phyloP scores from a whole-genome alignment of 2,797 vertebrate species.

The Falco columbarius region DNA sequence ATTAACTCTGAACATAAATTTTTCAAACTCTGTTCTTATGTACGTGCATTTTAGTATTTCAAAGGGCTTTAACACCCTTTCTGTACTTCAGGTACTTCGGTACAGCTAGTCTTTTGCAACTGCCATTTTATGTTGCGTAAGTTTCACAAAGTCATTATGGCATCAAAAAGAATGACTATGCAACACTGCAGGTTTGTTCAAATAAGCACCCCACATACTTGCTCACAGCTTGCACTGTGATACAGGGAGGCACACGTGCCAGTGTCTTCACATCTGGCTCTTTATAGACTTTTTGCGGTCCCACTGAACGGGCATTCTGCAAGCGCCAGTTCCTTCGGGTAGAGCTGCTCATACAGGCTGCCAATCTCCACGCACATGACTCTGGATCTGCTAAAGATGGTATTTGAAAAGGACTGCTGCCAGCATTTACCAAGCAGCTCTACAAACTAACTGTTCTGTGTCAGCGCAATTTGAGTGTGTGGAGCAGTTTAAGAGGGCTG shows the following conservation, averaged over 20 bases:
- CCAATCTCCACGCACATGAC: background rate
- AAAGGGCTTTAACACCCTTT: background rate
- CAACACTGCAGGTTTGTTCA: background rate
- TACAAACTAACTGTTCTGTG: background rate
- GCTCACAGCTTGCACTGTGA: rapidly evolving
- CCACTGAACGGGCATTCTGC: rapidly evolving
- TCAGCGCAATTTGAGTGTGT: background rate
- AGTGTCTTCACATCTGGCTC: background rate
- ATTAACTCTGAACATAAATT: background rate
- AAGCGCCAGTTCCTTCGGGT: background rate
- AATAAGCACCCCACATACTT: background rate
- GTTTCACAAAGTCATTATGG: background rate
- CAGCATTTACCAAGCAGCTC: slow-evolving; percentile 34
- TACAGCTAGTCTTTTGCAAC: background rate
- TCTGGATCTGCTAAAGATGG: slow-evolving; percentile 16
- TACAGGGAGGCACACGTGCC: background rate
- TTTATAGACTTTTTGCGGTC: background rate
- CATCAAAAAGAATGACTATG: background rate
- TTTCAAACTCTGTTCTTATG: background rate
- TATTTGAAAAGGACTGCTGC: slow-evolving; percentile 3
- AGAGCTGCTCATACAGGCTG: background rate
- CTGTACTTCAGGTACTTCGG: background rate
- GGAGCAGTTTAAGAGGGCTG: background rate
- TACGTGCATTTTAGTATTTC: background rate
- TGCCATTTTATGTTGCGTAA: background rate